Percentiles rank a stretch among this genome's conserved stretches.
phyloP scores from a whole-genome alignment of 2,888 invertebrate genomes.

The Cerceris rybyensis region DNA sequence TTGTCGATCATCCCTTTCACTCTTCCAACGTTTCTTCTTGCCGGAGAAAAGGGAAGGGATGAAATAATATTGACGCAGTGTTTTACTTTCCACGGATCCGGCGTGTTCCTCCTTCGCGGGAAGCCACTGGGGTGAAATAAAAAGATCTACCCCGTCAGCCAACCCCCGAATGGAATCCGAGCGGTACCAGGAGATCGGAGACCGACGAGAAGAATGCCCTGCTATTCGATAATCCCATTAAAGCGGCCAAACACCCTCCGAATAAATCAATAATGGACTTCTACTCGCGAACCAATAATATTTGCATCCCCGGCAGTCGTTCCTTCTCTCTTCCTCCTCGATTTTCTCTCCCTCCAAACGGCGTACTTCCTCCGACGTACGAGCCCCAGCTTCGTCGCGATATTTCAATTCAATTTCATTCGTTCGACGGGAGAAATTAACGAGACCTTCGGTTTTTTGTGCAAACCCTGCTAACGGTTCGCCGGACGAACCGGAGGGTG shows the following conservation, averaged over 20 bases:
- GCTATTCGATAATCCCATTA: conserved; percentile 61
- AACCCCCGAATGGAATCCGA: conserved; percentile 23
- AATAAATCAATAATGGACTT: conserved; percentile 65
- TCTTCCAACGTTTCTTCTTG: conserved; percentile 5
- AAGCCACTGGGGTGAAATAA: conserved; percentile 18
- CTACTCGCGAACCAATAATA: conserved; percentile 53
- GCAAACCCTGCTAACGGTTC: no score
- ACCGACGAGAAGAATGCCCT: conserved; percentile 30
- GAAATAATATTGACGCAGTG: conserved; percentile 64
- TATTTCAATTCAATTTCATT: no score
- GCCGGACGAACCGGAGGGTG: no score
- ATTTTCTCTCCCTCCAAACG: not conserved
- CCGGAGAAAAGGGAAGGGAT: conserved; percentile 20
- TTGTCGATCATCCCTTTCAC: not conserved
- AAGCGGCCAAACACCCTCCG: conserved; percentile 56
- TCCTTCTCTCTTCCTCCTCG: not conserved
- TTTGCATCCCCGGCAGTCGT: conserved; percentile 32
- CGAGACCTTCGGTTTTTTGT: no score
- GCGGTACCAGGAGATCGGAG: conserved; percentile 3
- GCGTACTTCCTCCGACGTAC: no score
- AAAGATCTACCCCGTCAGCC: conserved; percentile 18
- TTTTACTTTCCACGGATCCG: conserved; percentile 56
- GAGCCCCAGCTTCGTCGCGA: no score
- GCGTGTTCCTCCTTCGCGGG: conserved; percentile 14
- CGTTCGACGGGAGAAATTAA: no score